phyloP scores from a whole-genome alignment of 92 coral and sea anemone genomes.

The Palythoa caribaeorum region DNA sequence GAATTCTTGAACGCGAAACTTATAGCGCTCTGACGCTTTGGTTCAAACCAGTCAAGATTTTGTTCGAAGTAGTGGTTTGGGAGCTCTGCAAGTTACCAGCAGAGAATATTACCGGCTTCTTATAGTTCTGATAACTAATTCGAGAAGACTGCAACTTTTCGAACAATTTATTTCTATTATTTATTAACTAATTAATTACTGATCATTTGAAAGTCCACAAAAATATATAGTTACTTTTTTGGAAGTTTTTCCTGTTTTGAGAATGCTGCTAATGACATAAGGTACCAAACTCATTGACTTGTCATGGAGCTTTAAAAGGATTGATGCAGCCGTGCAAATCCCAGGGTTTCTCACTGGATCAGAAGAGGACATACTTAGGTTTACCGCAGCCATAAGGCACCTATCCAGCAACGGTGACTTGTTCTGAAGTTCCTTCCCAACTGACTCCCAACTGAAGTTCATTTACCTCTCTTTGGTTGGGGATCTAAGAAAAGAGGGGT shows the following conservation, averaged over 20 bases:
- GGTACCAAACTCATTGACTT: conserved; percentile 64
- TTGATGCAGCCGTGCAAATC: conserved; percentile 53
- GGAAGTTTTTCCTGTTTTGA: conserved; percentile 49
- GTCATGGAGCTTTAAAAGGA: conserved; percentile 54
- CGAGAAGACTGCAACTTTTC: too few species aligned
- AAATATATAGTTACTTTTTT: conserved; percentile 49
- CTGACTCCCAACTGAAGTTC: conserved; percentile 33
- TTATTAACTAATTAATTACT: too few species aligned
- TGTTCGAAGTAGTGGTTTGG: too few species aligned
- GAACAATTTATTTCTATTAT: too few species aligned
- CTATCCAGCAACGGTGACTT: conserved; percentile 29
- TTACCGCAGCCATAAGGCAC: conserved; percentile 26
- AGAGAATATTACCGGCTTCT: too few species aligned
- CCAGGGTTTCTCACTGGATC: conserved; percentile 24
- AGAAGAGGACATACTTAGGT: conserved; percentile 11
- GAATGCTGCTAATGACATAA: conserved; percentile 54
- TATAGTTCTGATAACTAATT: too few species aligned
- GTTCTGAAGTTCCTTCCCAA: conserved; percentile 22
- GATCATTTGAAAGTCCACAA: conserved; percentile 11
- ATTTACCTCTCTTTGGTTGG: conserved; percentile 24
- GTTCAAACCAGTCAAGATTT: too few species aligned
- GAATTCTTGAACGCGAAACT: too few species aligned
- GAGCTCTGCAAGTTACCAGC: too few species aligned
- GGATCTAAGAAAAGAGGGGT: conserved; percentile 41
- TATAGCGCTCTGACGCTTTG: too few species aligned